Evolutionary conservation across 2,888 invertebrate species (phyloP), one percentile per base, ranked within the genome.

Genomic region (Panopea generosa): DNA sequence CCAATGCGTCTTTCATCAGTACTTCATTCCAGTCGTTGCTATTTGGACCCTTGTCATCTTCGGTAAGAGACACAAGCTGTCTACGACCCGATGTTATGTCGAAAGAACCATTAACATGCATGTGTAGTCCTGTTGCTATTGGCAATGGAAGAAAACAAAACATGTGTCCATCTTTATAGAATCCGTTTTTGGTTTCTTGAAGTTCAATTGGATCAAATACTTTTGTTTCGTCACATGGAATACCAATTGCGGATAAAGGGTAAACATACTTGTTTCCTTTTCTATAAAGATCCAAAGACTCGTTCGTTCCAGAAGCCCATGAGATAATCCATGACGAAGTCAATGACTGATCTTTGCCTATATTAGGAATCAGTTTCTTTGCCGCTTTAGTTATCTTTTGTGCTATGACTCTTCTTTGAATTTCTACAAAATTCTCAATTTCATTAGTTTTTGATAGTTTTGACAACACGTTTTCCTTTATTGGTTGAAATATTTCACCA

Each of bases 41-140:
- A 9, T 33, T 24, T 18, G 40, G 49, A 14, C 22, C 45, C 63
- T 87, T 89, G 76, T 91, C 91, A 73, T 91, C 91, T 43, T 83
- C 84, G 4, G 87, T 86, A 20, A 62, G 62, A 27, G 72, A 72
- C 6, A 73, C 55, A 11, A 92, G 82, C 29, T 85, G 82, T 16
- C 88, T 71, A 20, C 92, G 63, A 55, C 89, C 86, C 14, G 90
- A 86, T 16, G 86, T 86, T 2, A 91, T 82, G 22, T 88, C 40
- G 82, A 90, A 90, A 55, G 89, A 85, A 0, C 86, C 90, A 76
- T 90, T 88, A 83, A 85, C 70, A 67, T 91, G 90, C 20, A 91
- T 81, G 4, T 89, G 88, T 14, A 92, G 78, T 2, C 79, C 78
- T 20, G 84, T 86, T 27, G 55, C 67, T 3, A 89, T 77, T 24